phyloP scores from a whole-genome alignment of 2,113 vertebrate genomes.

The Raja brachyura region DNA sequence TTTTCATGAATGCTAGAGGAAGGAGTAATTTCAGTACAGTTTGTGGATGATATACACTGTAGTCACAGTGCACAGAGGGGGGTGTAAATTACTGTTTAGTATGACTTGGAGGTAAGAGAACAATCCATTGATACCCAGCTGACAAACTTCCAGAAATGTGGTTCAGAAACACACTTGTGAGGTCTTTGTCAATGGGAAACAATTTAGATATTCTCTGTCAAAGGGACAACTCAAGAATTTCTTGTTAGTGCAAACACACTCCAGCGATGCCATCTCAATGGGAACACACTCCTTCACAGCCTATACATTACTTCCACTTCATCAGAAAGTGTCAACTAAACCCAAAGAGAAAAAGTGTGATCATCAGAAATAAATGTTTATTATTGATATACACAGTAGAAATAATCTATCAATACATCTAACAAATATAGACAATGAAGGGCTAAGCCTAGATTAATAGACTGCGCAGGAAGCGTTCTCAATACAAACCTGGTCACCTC shows the following conservation, averaged over 20 bases:
- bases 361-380: neutral
- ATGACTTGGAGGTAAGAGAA: no score
- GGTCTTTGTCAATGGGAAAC: neutral
- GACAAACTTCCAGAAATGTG: neutral
- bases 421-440: neutral
- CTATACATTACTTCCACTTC: neutral
- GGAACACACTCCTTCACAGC: no score
- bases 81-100: no score
- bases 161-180: no score
- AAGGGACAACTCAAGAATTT: no score
- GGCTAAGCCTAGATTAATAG: neutral
- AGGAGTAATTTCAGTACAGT: no score
- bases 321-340: neutral
- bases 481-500: neutral
- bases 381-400: neutral
- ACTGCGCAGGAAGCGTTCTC: neutral
- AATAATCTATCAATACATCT: neutral
- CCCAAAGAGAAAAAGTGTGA: neutral
- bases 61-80: no score
- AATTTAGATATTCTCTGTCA: no score
- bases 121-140: neutral
- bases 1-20: no score
- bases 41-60: no score
- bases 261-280: neutral
- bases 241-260: neutral